Conservation (phyloP, 2,888 invertebrate species). For the Oxyscelio sp. region DNA sequence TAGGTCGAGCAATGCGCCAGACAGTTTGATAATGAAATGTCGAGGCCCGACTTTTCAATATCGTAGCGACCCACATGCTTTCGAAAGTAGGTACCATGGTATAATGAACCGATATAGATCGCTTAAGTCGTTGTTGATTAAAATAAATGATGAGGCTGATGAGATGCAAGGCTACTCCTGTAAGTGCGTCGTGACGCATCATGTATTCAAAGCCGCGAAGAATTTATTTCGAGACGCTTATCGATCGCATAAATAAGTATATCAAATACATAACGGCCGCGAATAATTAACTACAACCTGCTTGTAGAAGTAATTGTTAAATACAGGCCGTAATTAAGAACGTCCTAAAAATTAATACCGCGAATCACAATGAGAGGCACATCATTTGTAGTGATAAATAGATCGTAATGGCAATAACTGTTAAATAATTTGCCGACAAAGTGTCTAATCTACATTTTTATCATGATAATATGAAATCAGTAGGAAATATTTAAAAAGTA, state of each 20-base stretch:
- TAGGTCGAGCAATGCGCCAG: conserved; percentile 48
- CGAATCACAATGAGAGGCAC: conserved; percentile 47
- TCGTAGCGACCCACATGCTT: conserved; percentile 51
- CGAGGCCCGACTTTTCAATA: conserved; percentile 53
- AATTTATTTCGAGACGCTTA: conserved; percentile 69
- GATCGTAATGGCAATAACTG: conserved; percentile 63
- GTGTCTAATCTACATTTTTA: conserved; percentile 59
- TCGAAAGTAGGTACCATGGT: conserved; percentile 49
- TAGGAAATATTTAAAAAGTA: background rate
- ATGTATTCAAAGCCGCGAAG: conserved; percentile 63
- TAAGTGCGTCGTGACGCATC: conserved; percentile 68
- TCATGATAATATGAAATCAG: too few species aligned
- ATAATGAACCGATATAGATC: conserved; percentile 61
- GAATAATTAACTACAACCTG: conserved; percentile 67
- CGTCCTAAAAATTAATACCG: conserved; percentile 59
- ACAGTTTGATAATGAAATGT: conserved; percentile 66
- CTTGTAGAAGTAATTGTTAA: conserved; percentile 62
- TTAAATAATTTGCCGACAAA: conserved; percentile 64
- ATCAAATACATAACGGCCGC: conserved; percentile 69
- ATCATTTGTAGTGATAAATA: conserved; percentile 66
- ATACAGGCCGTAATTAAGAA: conserved; percentile 52
- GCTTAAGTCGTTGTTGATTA: conserved; percentile 66
- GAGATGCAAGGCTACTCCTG: conserved; percentile 70
- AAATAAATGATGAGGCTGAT: conserved; percentile 69
- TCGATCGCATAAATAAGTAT: conserved; percentile 71